Evolutionary conservation across 2,113 vertebrate genomes (phyloP).

Genomic region (Spheniscus mendiculus): DNA sequence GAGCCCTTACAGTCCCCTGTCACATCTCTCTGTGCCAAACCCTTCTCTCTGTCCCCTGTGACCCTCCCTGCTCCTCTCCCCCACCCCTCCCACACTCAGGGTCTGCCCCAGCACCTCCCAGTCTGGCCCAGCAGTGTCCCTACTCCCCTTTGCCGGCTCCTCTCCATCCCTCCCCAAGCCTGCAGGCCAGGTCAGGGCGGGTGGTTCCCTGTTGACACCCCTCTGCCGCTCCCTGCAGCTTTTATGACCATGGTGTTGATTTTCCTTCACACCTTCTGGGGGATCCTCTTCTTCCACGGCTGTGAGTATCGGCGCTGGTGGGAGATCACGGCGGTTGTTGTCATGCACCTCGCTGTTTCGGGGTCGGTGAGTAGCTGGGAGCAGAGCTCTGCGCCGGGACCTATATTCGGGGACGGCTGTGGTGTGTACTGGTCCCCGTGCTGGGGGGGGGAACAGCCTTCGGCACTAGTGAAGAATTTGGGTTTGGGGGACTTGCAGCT

Average conservation of each 20-base stretch:
- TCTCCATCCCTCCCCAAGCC: background rate
- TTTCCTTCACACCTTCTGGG: conserved; percentile 82
- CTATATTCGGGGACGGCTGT: rapidly evolving
- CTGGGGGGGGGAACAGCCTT: background rate
- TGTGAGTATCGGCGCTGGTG: conserved; percentile 77
- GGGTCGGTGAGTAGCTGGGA: conserved; percentile 70
- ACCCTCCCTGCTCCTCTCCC: background rate
- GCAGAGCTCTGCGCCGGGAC: background rate
- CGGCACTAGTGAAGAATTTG: background rate
- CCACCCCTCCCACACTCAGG: rapidly evolving
- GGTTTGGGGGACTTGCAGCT: background rate
- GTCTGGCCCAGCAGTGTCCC: background rate
- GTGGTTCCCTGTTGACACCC: background rate
- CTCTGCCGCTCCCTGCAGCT: conserved; percentile 36
- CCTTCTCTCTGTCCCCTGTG: background rate
- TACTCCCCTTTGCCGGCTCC: background rate
- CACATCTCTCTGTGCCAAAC: background rate
- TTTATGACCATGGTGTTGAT: conserved; percentile 83
- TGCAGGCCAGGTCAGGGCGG: background rate
- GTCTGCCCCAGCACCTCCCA: background rate
- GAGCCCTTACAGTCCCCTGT: background rate
- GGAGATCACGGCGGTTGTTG: conserved; percentile 59
- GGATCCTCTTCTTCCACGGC: conserved; percentile 80
- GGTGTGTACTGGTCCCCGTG: background rate
- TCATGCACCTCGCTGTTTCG: conserved; percentile 77